Percentiles rank a stretch among this genome's conserved stretches.
These are phyloP conservation scores for Pantherophis alleghaniensis DNA, from an alignment of 2,797 vertebrate genomes.

Conservation along the genomic window DNA sequence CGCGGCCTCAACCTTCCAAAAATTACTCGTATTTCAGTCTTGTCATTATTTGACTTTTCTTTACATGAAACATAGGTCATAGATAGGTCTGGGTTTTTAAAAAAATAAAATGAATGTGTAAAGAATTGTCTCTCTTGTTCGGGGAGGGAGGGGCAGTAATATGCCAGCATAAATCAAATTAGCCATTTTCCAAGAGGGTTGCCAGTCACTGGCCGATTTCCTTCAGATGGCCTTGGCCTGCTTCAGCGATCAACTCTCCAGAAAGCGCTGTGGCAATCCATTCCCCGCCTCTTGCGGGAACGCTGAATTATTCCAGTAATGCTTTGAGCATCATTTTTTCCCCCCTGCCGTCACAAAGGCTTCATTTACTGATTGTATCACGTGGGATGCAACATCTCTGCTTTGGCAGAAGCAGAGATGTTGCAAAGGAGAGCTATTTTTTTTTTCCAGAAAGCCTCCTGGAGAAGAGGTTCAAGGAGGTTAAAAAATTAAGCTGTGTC, in stretches of 20 bases:
- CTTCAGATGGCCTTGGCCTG: not conserved
- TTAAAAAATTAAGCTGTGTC: not conserved
- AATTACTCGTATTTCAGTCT: too few relatives aligned
- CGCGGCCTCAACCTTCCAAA: too few relatives aligned
- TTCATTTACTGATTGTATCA: not conserved
- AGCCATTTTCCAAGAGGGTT: too few relatives aligned
- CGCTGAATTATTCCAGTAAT: not conserved
- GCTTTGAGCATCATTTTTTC: not conserved
- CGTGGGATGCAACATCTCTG: fast-evolving
- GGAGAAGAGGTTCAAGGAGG: not conserved
- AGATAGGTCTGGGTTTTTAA: too few relatives aligned
- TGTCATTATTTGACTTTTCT: not conserved
- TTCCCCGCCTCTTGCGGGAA: not conserved
- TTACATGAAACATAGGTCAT: not conserved
- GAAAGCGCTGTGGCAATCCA: too few relatives aligned
- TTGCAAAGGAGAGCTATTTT: too few relatives aligned
- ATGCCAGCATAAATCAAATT: not conserved
- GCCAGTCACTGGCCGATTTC: not conserved
- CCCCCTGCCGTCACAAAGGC: not conserved
- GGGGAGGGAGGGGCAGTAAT: not conserved
- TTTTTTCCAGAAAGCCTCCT: conserved; percentile 10
- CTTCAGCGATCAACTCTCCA: not conserved
- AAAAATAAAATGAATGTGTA: too few relatives aligned
- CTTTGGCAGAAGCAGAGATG: not conserved
- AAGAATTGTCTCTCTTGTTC: not conserved